Conservation (phyloP, 2,888 invertebrate species). For the Saturnia japonica region DNA sequence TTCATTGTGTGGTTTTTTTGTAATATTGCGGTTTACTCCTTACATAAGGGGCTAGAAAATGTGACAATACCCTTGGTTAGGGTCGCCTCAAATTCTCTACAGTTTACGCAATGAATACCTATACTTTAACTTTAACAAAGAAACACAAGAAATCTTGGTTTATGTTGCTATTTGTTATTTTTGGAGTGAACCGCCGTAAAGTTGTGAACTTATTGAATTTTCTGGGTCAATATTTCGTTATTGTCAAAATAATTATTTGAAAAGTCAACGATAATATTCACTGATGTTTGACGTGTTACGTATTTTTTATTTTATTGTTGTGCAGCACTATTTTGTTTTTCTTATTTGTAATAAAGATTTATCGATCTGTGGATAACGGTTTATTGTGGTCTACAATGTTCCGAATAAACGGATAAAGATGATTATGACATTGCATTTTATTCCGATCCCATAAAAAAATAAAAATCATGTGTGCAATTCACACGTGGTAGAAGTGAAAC, state of each 20-base stretch:
- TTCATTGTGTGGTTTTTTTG: slow-evolving; percentile 11
- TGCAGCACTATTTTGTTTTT: slow-evolving; percentile 73
- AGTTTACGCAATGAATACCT: background rate
- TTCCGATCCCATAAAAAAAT: background rate
- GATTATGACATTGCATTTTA: slow-evolving; percentile 35
- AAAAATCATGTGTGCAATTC: too few species aligned
- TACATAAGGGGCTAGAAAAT: background rate
- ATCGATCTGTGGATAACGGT: slow-evolving; percentile 65
- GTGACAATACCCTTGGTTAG: too few species aligned
- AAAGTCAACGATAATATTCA: slow-evolving; percentile 14
- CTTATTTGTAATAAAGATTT: slow-evolving; percentile 75
- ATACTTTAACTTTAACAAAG: background rate
- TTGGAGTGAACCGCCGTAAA: background rate
- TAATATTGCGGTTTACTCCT: background rate
- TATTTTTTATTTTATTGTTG: slow-evolving; percentile 74
- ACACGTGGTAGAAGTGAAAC: too few species aligned
- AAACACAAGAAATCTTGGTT: background rate
- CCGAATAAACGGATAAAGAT: slow-evolving; percentile 73
- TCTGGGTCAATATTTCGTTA: background rate
- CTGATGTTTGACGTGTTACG: slow-evolving; percentile 44
- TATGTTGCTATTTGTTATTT: background rate
- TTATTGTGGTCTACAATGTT: slow-evolving; percentile 73
- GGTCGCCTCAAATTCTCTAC: background rate
- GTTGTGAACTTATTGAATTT: background rate
- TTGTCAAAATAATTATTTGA: slow-evolving; percentile 1